These are phyloP conservation scores for Therioaphis trifolii DNA, from an alignment of 2,888 invertebrate species.

Conservation along the genomic window DNA sequence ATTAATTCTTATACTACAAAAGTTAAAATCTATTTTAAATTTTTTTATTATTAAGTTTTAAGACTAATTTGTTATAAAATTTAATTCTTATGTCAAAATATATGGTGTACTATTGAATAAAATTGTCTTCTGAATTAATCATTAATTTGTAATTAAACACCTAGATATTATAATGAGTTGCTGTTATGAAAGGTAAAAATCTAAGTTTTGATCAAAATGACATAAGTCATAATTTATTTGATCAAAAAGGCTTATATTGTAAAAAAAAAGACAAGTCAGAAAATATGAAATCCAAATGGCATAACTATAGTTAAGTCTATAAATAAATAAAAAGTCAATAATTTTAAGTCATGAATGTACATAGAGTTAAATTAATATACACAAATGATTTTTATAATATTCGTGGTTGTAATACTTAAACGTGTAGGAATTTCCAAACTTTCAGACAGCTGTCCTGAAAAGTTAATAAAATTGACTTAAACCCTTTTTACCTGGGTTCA, in stretches of 20 bases:
- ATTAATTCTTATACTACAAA: no score
- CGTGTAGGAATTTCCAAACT: not conserved
- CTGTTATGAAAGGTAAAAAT: no score
- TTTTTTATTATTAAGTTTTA: no score
- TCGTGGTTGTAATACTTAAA: not conserved
- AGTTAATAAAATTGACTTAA: not conserved
- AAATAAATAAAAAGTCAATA: not conserved
- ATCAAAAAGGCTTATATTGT: slow-evolving; percentile 25
- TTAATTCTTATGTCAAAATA: no score
- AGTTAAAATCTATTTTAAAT: no score
- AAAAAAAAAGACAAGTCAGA: slow-evolving; percentile 20
- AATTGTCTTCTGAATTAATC: no score
- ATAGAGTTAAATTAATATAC: not conserved
- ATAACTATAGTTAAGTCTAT: not conserved
- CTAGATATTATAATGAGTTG: no score
- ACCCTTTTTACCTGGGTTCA: not conserved
- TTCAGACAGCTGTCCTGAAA: not conserved
- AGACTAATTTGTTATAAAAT: no score
- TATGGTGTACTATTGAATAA: no score
- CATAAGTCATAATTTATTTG: slow-evolving; percentile 18
- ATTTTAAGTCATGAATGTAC: not conserved
- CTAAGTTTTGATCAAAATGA: slow-evolving; percentile 24
- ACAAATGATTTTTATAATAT: not conserved
- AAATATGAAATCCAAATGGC: not conserved
- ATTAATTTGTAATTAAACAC: no score